A percentile compares a stretch with the other conserved stretches of the same genome.
Conservation (phyloP, 2,113 vertebrate genomes). For the Quiscalus mexicanus region DNA sequence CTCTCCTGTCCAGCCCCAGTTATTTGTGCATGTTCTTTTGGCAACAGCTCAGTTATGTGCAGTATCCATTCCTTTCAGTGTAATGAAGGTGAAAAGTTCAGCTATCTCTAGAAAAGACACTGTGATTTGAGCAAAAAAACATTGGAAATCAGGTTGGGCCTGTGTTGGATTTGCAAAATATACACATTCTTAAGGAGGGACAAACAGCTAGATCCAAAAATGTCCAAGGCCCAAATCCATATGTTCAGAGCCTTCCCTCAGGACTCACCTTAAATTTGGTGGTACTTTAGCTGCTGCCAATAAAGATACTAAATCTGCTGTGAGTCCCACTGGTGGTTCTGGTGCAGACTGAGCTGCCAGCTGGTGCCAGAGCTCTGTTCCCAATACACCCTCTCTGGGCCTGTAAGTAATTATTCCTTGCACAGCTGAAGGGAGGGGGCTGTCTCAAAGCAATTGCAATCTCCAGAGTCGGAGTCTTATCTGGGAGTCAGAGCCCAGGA, state of each 20-base stretch:
- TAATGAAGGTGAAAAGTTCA: slow-evolving; percentile 58
- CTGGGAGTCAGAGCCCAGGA: background rate
- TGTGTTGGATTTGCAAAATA: background rate
- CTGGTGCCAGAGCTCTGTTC: background rate
- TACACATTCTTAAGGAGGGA: background rate
- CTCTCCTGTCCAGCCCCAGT: slow-evolving; percentile 24
- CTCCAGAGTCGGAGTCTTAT: background rate
- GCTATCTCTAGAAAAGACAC: background rate
- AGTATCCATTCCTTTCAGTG: slow-evolving; percentile 26
- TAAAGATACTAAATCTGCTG: background rate
- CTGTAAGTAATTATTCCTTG: background rate
- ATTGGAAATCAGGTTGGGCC: background rate
- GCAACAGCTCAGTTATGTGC: slow-evolving; percentile 50
- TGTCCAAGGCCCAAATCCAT: background rate
- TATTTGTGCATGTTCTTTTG: slow-evolving; percentile 58
- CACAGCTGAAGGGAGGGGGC: background rate
- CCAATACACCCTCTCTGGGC: background rate
- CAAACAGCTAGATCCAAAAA: background rate
- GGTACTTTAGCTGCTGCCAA: background rate
- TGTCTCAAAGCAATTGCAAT: background rate
- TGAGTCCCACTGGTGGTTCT: background rate
- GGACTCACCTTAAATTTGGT: background rate
- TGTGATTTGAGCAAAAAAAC: background rate
- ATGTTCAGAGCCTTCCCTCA: background rate
- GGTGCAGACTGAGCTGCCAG: background rate